Conservation (phyloP, 2,797 vertebrate genomes). For the Tenualosa thibaudeaui region DNA sequence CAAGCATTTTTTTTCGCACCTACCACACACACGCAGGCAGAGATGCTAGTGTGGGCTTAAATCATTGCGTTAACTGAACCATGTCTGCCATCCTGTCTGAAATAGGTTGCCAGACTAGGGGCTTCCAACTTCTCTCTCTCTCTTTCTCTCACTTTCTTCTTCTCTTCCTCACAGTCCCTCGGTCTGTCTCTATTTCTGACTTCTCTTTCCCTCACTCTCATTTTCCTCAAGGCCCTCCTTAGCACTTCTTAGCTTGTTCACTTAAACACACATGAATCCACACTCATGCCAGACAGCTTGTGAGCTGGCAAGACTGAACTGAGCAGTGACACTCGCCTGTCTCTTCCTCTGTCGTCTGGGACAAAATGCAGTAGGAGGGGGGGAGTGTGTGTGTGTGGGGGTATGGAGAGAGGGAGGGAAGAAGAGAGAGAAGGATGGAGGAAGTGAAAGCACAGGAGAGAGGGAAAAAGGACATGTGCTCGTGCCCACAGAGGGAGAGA, state of each 20-base stretch:
- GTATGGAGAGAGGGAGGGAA: neutral
- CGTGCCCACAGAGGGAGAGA: slow-evolving; percentile 44
- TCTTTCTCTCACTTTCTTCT: neutral
- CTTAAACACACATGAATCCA: slow-evolving; percentile 17
- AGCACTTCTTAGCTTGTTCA: slow-evolving; percentile 8
- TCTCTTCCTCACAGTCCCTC: neutral
- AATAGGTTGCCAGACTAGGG: neutral
- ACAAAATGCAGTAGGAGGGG: neutral
- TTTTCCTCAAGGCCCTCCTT: neutral
- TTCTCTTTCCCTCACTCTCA: neutral
- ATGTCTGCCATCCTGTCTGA: neutral
- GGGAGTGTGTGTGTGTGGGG: neutral
- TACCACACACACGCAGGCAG: neutral
- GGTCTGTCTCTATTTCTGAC: neutral
- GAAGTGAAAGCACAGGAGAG: neutral
- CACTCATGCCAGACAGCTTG: neutral
- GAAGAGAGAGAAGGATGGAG: neutral
- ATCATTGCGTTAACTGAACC: neutral
- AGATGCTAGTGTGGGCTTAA: neutral
- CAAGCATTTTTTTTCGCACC: neutral
- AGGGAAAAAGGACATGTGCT: slow-evolving; percentile 4
- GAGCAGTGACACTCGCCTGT: neutral
- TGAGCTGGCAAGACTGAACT: neutral
- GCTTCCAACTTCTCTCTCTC: neutral
- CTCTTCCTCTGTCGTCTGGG: neutral